These are phyloP conservation scores for Tenthredo livida DNA, from an alignment of 2,888 invertebrate genomes.

Conservation along the genomic window DNA sequence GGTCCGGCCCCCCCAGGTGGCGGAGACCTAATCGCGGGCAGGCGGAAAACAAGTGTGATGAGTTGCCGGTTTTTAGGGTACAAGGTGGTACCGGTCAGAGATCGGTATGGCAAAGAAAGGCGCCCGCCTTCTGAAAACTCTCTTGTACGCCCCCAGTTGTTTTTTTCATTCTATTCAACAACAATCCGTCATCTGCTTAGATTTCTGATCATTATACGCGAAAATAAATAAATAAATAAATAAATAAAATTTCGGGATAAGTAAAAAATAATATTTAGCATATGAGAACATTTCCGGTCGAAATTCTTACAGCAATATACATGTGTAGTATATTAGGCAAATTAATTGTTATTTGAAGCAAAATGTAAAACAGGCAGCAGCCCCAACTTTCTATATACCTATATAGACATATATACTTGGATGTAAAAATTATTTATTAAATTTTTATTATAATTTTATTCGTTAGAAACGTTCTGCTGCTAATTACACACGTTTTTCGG, in stretches of 20 bases:
- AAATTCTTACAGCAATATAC: background rate
- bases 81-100: background rate
- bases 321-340: constrained; percentile 12
- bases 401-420: no score
- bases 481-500: constrained; percentile 34
- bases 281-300: background rate
- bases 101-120: constrained; percentile 38
- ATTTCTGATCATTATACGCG: background rate
- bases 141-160: constrained; percentile 17
- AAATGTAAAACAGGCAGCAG: constrained; percentile 10
- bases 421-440: constrained; percentile 1
- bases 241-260: no score
- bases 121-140: constrained; percentile 47
- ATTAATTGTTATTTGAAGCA: background rate
- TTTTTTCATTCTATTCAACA: constrained; percentile 6
- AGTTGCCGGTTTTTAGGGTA: constrained; percentile 66
- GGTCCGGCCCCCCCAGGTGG: constrained; percentile 67
- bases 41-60: constrained; percentile 74
- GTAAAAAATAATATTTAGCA: background rate
- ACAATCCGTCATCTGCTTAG: background rate
- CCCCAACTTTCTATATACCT: constrained; percentile 16
- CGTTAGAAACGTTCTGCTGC: constrained; percentile 17
- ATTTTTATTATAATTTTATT: constrained; percentile 38
- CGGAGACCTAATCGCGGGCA: constrained; percentile 70
- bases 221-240: background rate